Evolutionary conservation across 2,797 vertebrate genomes (phyloP).

Genomic region (Liasis olivaceus): DNA sequence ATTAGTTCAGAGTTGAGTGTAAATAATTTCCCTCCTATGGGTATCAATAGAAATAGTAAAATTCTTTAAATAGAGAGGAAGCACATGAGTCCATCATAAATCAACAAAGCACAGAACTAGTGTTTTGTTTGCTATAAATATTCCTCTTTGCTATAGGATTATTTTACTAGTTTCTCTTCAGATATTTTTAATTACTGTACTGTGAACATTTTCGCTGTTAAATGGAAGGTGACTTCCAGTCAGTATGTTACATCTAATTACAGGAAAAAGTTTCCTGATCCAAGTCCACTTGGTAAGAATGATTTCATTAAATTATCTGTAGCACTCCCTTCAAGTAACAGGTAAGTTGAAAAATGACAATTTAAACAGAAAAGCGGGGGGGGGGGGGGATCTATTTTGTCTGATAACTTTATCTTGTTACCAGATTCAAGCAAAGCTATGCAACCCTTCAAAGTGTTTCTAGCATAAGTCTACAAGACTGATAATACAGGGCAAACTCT

Average conservation of each 20-base stretch:
- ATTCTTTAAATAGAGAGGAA: neutral
- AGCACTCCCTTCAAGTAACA: neutral
- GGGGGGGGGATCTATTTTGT: neutral
- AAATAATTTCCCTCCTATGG: neutral
- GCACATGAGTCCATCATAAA: neutral
- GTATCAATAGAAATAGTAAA: neutral
- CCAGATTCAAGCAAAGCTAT: neutral
- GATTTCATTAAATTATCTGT: neutral
- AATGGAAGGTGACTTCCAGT: neutral
- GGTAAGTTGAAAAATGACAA: neutral
- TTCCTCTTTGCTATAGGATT: neutral
- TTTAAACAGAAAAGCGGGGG: neutral
- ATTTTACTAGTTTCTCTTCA: neutral
- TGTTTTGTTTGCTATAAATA: neutral
- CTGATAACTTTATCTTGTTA: neutral
- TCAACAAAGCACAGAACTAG: neutral
- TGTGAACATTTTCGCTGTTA: neutral
- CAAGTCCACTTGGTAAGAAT: neutral
- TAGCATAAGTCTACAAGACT: neutral
- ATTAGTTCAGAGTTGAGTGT: neutral
- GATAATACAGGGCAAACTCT: neutral
- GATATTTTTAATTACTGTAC: neutral
- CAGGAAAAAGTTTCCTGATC: neutral
- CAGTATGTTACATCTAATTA: neutral
- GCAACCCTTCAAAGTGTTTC: neutral